Percentiles rank a stretch among this genome's conserved stretches.
These are phyloP conservation scores for Gopherus evgoodei DNA, from an alignment of 2,113 vertebrate species.

Conservation along the genomic window DNA sequence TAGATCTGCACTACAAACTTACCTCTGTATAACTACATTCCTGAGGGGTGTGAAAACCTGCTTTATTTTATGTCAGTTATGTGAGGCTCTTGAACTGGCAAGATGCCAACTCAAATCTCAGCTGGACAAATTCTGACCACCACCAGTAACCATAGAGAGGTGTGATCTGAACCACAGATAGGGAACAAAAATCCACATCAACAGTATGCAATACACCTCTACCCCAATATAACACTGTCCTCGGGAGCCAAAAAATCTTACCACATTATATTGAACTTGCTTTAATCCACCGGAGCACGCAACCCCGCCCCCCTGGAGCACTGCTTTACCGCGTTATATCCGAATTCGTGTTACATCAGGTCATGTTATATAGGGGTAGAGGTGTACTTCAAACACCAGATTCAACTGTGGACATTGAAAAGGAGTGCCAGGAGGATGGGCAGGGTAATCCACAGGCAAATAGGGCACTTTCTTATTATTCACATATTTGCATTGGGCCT, in stretches of 20 bases:
- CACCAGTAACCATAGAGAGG: neutral
- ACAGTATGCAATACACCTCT: rapidly evolving
- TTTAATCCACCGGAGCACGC: no score
- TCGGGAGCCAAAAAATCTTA: no score
- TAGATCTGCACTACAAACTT: neutral
- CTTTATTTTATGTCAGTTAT: neutral
- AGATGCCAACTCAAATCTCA: neutral
- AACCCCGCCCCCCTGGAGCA: no score
- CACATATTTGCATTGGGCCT: neutral
- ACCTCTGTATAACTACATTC: neutral
- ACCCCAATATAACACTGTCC: no score
- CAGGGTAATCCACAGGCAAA: neutral
- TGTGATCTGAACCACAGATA: neutral
- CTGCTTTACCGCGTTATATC: no score
- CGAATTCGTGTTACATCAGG: no score
- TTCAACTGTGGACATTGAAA: neutral
- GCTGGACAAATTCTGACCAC: neutral
- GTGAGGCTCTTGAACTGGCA: neutral
- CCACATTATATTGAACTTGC: no score
- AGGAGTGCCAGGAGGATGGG: neutral
- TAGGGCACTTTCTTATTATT: rapidly evolving
- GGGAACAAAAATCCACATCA: neutral
- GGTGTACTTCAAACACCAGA: neutral
- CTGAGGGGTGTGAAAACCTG: neutral
- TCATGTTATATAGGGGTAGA: no score